Evolutionary conservation across 1,140 invertebrate genomes (phyloP), one percentile per base, ranked within the genome.

Genomic region (Eciton burchellii): DNA sequence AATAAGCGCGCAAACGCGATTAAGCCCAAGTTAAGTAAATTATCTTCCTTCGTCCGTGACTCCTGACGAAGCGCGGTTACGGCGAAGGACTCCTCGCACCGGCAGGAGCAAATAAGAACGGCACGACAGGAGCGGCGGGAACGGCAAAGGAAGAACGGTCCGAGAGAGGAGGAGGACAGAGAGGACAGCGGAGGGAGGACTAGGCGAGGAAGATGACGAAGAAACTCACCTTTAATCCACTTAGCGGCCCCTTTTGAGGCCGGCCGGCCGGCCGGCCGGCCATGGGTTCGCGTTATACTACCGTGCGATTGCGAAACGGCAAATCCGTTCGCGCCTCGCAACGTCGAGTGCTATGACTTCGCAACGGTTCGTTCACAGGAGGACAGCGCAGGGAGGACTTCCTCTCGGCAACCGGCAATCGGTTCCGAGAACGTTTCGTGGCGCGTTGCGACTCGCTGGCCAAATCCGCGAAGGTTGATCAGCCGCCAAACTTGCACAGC

Each of bases 191-290:
- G 24, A 14, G n/a, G 24, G 35, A 49, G 35, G 8, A 21, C 41
- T 49, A 74, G 59, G 56, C 21, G 65, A 85, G 73, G 62, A 81
- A 59, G 85, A 83, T 82, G 47, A 74, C 71, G 79, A 81, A 82
- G 76, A 88, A 86, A 70, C 84, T 77, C 68, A 63, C 21, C 73
- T 79, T 71, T 87, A 89, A 89, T 89, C 86, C 72, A 86, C 84
- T 89, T 88, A 88, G 84, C 86, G 81, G 76, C 14, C 71, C 56
- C 71, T 82, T 84, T 88, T 82, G 83, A 87, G 79, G 57, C 72
- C 8, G 56, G 43, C 70, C n/a, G n/a, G n/a, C n/a, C n/a, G n/a
- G n/a, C n/a, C n/a, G 79, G 57, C 72, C 8, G 56, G 43, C 70
- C 63, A 29, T 56, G 41, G 52, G 29, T 68, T 73, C 56, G 43